phyloP scores from a whole-genome alignment of 2,888 invertebrate genomes.

The Philopedon plagiatum region DNA sequence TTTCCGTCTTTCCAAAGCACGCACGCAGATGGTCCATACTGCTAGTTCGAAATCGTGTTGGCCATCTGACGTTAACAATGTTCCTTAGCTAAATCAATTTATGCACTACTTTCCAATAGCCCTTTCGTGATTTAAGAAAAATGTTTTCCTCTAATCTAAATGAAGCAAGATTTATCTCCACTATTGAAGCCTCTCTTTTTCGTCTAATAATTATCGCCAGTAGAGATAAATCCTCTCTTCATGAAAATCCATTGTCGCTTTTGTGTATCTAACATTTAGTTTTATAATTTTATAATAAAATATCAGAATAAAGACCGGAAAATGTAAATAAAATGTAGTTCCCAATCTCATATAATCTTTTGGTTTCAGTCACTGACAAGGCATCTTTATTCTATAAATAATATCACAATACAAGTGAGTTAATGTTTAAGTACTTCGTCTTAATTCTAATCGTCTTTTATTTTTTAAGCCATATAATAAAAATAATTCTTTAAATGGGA shows the following conservation, averaged over 20 bases:
- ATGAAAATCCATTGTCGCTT: too few relatives aligned
- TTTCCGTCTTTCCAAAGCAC: slow-evolving; percentile 63
- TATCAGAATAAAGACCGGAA: too few relatives aligned
- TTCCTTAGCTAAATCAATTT: slow-evolving; percentile 39
- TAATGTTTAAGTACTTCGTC: too few relatives aligned
- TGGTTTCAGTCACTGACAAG: too few relatives aligned
- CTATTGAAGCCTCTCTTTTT: not conserved
- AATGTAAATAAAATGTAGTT: too few relatives aligned
- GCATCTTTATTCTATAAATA: too few relatives aligned
- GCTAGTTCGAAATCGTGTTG: slow-evolving; percentile 57
- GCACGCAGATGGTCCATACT: slow-evolving; percentile 63
- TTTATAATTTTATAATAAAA: too few relatives aligned
- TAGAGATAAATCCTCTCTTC: too few relatives aligned
- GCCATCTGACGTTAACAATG: slow-evolving; percentile 59
- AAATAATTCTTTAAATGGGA: not conserved
- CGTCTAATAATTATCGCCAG: not conserved
- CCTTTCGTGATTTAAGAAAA: slow-evolving; percentile 32
- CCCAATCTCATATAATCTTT: too few relatives aligned
- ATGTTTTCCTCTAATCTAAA: slow-evolving; percentile 4
- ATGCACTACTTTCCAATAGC: slow-evolving; percentile 31
- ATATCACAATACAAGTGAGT: too few relatives aligned
- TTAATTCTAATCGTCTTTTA: not conserved
- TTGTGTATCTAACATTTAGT: too few relatives aligned
- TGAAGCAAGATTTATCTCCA: not conserved
- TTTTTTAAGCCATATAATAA: not conserved